Percentiles rank a stretch among this genome's conserved stretches.
phyloP scores from a whole-genome alignment of 2,113 vertebrate species.

The Dissostichus mawsoni region DNA sequence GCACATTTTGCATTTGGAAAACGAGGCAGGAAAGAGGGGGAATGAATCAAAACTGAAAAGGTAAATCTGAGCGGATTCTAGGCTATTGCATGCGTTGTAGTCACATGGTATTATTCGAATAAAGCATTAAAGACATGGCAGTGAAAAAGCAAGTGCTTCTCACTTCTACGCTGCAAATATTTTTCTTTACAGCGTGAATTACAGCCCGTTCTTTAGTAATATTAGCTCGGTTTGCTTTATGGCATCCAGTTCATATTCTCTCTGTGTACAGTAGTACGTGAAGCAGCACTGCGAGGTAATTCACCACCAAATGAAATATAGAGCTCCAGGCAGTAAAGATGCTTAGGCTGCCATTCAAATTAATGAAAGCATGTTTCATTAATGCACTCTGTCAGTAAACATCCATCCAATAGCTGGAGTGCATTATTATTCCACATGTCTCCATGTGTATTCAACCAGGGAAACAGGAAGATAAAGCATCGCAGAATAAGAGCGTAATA shows the following conservation, averaged over 20 bases:
- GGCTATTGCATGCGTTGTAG: not conserved
- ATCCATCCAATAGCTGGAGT: constrained; percentile 34
- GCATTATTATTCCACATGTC: constrained; percentile 30
- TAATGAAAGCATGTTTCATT: constrained; percentile 71
- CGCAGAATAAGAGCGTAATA: constrained; percentile 26
- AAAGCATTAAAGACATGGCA: constrained; percentile 8
- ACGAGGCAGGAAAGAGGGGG: not conserved
- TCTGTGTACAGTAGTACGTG: not conserved
- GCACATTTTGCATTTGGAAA: not conserved
- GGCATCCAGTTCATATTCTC: constrained; percentile 26
- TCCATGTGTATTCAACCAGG: constrained; percentile 8
- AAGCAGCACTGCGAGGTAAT: constrained; percentile 24
- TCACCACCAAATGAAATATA: constrained; percentile 54
- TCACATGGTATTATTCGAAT: constrained; percentile 5
- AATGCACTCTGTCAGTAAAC: constrained; percentile 67
- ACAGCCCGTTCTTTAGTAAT: not conserved
- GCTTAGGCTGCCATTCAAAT: constrained; percentile 56
- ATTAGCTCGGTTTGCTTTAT: constrained; percentile 13
- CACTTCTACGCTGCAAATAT: constrained; percentile 23
- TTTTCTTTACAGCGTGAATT: constrained; percentile 35
- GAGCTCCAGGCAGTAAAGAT: constrained; percentile 54
- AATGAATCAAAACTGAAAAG: not conserved
- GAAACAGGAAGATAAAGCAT: constrained; percentile 27
- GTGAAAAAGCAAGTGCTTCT: constrained; percentile 25
- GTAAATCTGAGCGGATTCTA: not conserved